Conservation (phyloP, 1,140 invertebrate species). For the Ostrea denselamellosa region DNA sequence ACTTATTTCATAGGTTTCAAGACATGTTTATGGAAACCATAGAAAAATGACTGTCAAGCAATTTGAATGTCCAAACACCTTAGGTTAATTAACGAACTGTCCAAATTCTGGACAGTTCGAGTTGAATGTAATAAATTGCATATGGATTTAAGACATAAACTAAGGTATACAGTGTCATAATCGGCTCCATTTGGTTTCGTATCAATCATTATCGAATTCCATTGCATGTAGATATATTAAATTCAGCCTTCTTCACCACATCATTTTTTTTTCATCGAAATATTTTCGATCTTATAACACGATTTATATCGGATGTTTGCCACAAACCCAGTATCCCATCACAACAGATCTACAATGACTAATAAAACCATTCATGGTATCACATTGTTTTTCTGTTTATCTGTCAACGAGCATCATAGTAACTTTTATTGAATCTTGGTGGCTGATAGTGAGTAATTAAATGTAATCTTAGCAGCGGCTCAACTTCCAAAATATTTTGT, state of each 20-base stretch:
- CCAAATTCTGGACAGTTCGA: neutral
- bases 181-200: neutral
- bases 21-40: conserved; percentile 22
- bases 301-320: conserved; percentile 7
- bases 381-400: neutral
- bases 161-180: neutral
- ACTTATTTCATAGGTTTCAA: neutral
- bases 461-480: neutral
- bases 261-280: neutral
- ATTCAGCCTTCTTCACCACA: neutral
- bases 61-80: conserved; percentile 16
- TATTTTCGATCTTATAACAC: neutral
- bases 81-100: neutral
- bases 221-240: conserved; percentile 31
- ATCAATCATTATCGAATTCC: conserved; percentile 19
- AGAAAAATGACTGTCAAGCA: conserved; percentile 24
- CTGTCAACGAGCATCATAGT: conserved; percentile 28
- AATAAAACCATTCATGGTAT: conserved; percentile 23
- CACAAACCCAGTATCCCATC: neutral
- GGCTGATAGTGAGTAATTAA: conserved; percentile 14
- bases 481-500: conserved; percentile 6
- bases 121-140: neutral
- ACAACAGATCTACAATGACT: conserved; percentile 3
- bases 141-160: neutral
- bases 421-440: conserved; percentile 29